Base-by-base conservation (phyloP, 2,797 vertebrate genomes). In the Sebastes iracundus region DNA sequence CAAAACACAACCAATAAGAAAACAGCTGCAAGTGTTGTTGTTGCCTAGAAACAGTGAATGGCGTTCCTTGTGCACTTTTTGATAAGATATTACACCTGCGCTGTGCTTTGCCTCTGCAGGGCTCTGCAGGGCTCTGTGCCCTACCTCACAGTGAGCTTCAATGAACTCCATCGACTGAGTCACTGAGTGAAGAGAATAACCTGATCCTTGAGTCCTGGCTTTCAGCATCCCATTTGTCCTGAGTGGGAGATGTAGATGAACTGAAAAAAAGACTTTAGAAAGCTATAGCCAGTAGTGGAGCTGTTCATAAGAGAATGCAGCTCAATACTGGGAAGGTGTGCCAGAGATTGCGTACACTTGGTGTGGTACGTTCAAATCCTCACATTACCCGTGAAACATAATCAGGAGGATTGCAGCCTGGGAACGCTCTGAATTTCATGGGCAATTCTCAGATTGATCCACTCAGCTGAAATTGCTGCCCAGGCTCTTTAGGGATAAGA, bases 361-460 rank as follows among this genome's bases (percentile, higher is more conserved):
- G 35, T 2, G 3, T 0, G 56, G 38, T 7, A 52, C 4, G 20
- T 59, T 75, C 18, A 53, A 73, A 72, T 82, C 66, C 74, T 28
- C 46, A 30, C 30, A 22, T 72, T 70, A 64, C 72, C 76, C 32
- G 18, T 84, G 76, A 82, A 82, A 78, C 55, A 6, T 78, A 76
- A 83, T 85, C 74, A 79, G 65, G 58, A 52, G 79, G 56, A 75
- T 75, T 77, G 81, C 16, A 72, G 76, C 63, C 59, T 13, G 67
- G 55, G 14, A 66, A 83, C 35, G 12, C 55, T 63, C n/a, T 1
- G 73, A 65, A 85, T 87, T 88, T 87, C 77, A 80, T 7, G 9
- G 69, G 74, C 66, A 74, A 66, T 80, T 79, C 67, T 75, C 53
- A 63, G 65, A 77, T 82, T 80, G 74, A 87, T 82, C 75, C 67